Conservation (phyloP, 2,113 vertebrate species). For the Manacus vitellinus region DNA sequence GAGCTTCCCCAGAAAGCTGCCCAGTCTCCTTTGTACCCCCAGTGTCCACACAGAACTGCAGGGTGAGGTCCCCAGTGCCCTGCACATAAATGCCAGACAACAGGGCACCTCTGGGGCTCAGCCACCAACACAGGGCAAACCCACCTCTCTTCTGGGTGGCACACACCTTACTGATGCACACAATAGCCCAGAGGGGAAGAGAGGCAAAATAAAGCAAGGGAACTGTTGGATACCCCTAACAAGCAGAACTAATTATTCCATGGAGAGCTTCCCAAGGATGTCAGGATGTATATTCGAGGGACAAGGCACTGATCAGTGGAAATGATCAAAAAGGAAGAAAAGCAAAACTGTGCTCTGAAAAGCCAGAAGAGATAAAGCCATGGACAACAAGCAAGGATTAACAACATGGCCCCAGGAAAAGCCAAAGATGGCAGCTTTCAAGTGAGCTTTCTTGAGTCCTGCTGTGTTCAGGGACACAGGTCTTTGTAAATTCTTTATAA, state of each 20-base stretch:
- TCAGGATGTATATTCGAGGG: not conserved
- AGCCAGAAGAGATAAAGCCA: not conserved
- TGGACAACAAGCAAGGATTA: not conserved
- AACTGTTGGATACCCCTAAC: not conserved
- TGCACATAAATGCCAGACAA: not conserved
- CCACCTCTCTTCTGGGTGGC: not conserved
- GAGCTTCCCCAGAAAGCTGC: not conserved
- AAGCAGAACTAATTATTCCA: not conserved
- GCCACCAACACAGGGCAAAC: not conserved
- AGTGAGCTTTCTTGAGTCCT: not conserved
- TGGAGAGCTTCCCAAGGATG: not conserved
- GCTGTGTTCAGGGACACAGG: not conserved
- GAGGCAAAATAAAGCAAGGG: not conserved
- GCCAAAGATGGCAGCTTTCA: not conserved
- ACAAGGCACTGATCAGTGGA: not conserved
- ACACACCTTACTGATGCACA: not conserved
- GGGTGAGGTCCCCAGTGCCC: rapidly evolving
- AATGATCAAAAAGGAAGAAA: not conserved
- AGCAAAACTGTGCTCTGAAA: not conserved
- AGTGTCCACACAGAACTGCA: not conserved
- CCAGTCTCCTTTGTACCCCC: not conserved
- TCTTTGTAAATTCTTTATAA: not conserved
- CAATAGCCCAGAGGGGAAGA: not conserved
- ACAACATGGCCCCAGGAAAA: not conserved
- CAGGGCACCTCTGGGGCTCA: not conserved